A percentile compares a stretch with the other conserved stretches of the same genome.
These are phyloP conservation scores for Glyphotaelius pellucidus DNA, from an alignment of 2,888 invertebrate species.

Conservation along the genomic window DNA sequence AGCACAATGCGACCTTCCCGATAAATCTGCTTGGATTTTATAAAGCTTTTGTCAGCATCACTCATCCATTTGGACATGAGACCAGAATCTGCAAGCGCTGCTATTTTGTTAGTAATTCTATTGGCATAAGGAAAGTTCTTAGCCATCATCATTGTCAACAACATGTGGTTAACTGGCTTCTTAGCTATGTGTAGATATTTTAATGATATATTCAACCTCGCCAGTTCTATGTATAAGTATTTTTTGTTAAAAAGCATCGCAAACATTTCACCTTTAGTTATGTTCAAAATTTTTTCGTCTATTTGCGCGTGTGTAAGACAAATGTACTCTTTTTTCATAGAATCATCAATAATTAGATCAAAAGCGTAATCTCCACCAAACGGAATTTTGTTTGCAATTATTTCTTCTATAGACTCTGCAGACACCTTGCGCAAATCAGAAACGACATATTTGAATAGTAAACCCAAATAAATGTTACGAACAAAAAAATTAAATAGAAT, in stretches of 20 bases:
- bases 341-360: neutral
- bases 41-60: neutral
- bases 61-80: slow-evolving; percentile 10
- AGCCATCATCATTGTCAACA: neutral
- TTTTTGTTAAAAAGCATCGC: neutral
- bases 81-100: slow-evolving; percentile 1
- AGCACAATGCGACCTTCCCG: neutral
- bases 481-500: slow-evolving; percentile 1
- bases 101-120: neutral
- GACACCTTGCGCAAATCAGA: neutral
- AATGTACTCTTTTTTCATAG: neutral
- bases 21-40: neutral
- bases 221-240: neutral
- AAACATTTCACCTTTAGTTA: slow-evolving; percentile 23
- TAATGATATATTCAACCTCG: neutral
- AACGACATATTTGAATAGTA: neutral
- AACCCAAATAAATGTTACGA: neutral
- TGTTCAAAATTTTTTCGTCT: neutral
- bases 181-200: neutral
- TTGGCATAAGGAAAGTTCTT: slow-evolving; percentile 40
- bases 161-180: neutral
- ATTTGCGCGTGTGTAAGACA: neutral
- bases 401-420: neutral
- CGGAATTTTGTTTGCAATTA: neutral
- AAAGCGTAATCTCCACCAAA: neutral